Base-by-base conservation (phyloP, 1,140 invertebrate genomes). In the Drosophila parvula region DNA sequence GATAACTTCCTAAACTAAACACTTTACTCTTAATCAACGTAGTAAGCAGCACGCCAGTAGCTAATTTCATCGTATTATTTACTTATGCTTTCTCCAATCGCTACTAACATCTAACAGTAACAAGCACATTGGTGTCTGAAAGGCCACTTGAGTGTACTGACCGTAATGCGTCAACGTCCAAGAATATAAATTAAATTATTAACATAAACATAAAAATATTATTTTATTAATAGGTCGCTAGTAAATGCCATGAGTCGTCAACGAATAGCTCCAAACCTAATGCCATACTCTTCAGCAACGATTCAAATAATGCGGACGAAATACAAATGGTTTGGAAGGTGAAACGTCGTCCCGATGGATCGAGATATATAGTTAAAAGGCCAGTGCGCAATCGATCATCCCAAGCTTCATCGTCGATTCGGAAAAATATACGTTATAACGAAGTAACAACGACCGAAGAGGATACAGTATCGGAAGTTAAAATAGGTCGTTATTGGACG, bases 401-500 rank as follows among this genome's bases (percentile, higher is more conserved):
- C 38, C 91, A 48, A 40, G 28, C 89, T 40, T 61, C 51, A 2
- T 38, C 51, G n/a, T 55, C 59, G 14, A 47, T 84, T 30, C 67
- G 78, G 6, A 91, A 79, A 45, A 80, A 58, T 96, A 18, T 95
- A 94, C 80, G 96, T 78, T 92, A 95, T 36, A 94, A 94, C 60
- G 96, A 96, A 2, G 93, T 96, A 38, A 78, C 76, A 43, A 97
- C 96, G 3, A 97, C 96, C 1, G 96, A 97, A 86, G 96, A 97
- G 82, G 96, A 97, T 79, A 95, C 96, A 12, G 94, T 96, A 90
- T 96, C 96, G 16, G 96, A 97, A 84, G 93, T 97, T 55, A 97
- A 97, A 94, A 94, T 95, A 58, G 96, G 96, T 32, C 93, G 95
- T 40, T 97, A 96, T 90, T 97, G 96, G 96, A 95, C 94, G 16